Conservation (phyloP, 2,797 vertebrate genomes). For the Lagorchestes hirsutus region DNA sequence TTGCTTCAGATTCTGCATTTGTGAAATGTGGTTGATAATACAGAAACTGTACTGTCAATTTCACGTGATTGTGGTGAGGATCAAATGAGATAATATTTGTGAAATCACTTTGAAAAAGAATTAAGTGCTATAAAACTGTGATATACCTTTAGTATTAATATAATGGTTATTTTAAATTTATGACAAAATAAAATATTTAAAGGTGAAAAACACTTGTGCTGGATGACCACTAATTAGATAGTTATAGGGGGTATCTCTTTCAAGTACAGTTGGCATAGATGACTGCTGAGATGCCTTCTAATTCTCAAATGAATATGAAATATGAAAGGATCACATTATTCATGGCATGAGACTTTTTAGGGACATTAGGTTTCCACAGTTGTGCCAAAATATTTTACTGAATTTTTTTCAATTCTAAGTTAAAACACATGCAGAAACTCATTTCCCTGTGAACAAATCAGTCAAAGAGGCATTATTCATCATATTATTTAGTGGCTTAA, state of each 20-base stretch:
- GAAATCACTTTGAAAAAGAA: background rate
- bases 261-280: background rate
- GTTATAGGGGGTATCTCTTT: background rate
- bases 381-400: conserved; percentile 1
- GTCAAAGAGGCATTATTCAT: background rate
- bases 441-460: background rate
- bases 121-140: background rate
- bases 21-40: background rate
- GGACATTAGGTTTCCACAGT: background rate
- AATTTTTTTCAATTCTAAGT: background rate
- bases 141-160: background rate
- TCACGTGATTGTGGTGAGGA: background rate
- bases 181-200: background rate
- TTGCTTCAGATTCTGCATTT: background rate
- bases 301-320: background rate
- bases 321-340: conserved; percentile 2
- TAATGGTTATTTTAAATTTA: background rate
- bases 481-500: background rate
- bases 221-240: background rate
- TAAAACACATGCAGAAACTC: background rate
- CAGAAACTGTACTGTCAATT: background rate
- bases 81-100: background rate
- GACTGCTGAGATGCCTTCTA: background rate
- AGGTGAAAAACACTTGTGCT: background rate
- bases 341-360: background rate